These are phyloP conservation scores for Clostera curtula DNA, from an alignment of 2,888 invertebrate species.

Conservation along the genomic window DNA sequence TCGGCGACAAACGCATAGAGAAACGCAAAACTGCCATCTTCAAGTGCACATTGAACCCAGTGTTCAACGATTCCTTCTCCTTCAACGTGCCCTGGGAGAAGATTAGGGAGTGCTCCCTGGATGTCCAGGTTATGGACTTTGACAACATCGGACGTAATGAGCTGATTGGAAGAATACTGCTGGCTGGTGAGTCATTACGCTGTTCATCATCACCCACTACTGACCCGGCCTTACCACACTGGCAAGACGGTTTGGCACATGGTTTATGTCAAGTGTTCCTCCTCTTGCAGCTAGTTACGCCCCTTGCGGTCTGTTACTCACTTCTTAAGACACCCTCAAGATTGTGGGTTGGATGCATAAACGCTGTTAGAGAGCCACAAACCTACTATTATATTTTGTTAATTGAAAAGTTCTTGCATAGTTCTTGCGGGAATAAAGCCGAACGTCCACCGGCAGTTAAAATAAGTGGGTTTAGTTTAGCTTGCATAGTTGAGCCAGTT, in stretches of 20 bases:
- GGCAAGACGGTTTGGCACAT: too few species aligned
- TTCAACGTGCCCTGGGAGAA: slow-evolving; percentile 98
- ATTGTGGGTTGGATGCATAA: too few species aligned
- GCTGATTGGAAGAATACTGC: slow-evolving; percentile 91
- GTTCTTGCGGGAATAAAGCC: too few species aligned
- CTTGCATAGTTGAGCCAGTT: too few species aligned
- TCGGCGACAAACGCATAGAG: slow-evolving; percentile 95
- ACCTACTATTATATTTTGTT: background rate
- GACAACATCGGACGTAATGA: slow-evolving; percentile 96
- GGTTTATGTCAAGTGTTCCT: too few species aligned
- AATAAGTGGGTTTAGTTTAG: too few species aligned
- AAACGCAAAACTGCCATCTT: slow-evolving; percentile 97
- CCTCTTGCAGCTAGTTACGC: too few species aligned
- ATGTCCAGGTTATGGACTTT: slow-evolving; percentile 96
- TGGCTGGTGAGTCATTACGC: slow-evolving; percentile 81
- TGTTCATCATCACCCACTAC: background rate
- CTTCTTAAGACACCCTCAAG: too few species aligned
- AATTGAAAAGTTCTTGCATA: background rate
- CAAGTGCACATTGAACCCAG: slow-evolving; percentile 94
- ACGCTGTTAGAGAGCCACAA: too few species aligned
- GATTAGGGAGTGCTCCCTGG: slow-evolving; percentile 94
- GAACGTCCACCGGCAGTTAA: too few species aligned
- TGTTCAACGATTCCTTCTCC: slow-evolving; percentile 96
- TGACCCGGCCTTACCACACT: too few species aligned
- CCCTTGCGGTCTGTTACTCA: too few species aligned